A percentile compares a stretch with the other conserved stretches of the same genome.
Evolutionary conservation across 1,140 invertebrate genomes (phyloP).

Genomic region (Drosophila ambigua): DNA sequence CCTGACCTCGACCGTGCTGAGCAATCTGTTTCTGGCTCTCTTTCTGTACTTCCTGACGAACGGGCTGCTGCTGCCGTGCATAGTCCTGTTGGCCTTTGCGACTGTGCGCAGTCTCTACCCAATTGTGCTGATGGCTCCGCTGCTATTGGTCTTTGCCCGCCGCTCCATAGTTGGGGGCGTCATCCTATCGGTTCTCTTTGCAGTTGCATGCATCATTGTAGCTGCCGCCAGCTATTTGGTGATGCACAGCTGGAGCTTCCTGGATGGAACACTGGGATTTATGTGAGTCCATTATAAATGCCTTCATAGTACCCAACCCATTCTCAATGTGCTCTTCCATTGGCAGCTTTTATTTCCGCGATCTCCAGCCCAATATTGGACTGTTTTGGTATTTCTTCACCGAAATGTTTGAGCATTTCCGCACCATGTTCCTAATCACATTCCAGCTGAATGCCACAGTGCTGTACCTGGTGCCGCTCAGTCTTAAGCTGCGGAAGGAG

Average conservation of each 20-base stretch:
- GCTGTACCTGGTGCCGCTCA: slow-evolving; percentile 94
- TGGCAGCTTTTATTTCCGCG: slow-evolving; percentile 91
- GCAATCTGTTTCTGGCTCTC: slow-evolving; percentile 92
- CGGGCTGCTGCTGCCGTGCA: slow-evolving; percentile 86
- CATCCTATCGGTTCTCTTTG: slow-evolving; percentile 78
- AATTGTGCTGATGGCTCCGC: slow-evolving; percentile 91
- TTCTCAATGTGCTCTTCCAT: background rate
- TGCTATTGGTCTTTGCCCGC: slow-evolving; percentile 85
- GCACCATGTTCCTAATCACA: slow-evolving; percentile 96
- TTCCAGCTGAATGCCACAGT: slow-evolving; percentile 98
- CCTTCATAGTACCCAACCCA: background rate
- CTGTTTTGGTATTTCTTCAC: slow-evolving; percentile 99
- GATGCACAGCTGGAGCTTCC: slow-evolving; percentile 88
- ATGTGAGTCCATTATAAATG: slow-evolving; percentile 87
- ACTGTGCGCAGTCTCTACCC: slow-evolving; percentile 95
- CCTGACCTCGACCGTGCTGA: slow-evolving; percentile 94
- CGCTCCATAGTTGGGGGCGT: slow-evolving; percentile 40
- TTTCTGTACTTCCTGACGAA: slow-evolving; percentile 89
- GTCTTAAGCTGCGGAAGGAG: slow-evolving; percentile 93
- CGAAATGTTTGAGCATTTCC: slow-evolving; percentile 99
- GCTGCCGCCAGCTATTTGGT: slow-evolving; percentile 57
- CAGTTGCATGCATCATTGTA: slow-evolving; percentile 59
- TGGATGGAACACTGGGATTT: slow-evolving; percentile 92
- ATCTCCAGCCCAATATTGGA: slow-evolving; percentile 98
- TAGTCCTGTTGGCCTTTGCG: slow-evolving; percentile 89